Percentiles rank a stretch among this genome's conserved stretches.
Conservation (phyloP, 2,113 vertebrate species). For the Nerophis ophidion region DNA sequence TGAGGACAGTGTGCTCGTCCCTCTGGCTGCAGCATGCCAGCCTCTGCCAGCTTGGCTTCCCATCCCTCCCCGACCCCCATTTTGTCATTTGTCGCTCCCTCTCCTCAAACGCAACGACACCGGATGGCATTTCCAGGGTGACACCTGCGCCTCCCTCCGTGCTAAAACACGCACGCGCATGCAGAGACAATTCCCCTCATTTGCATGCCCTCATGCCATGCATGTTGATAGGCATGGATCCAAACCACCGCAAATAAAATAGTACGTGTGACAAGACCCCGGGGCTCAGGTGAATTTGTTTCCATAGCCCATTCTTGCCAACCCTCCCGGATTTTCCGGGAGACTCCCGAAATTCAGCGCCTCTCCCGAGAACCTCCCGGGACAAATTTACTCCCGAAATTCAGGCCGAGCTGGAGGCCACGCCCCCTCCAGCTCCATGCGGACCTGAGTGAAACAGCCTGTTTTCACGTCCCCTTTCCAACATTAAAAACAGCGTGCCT, state of each 20-base stretch:
- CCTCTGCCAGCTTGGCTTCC: constrained; percentile 39
- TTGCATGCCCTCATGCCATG: constrained; percentile 1
- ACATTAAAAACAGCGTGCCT: too few relatives aligned
- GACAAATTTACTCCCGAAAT: too few relatives aligned
- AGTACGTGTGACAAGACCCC: constrained; percentile 23
- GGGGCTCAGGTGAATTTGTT: constrained; percentile 39
- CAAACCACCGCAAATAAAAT: constrained; percentile 19
- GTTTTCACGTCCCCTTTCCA: too few relatives aligned
- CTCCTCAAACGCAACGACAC: constrained; percentile 21
- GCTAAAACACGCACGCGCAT: background rate
- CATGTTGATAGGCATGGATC: constrained; percentile 1
- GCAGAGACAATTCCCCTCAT: constrained; percentile 7
- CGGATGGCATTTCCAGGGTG: constrained; percentile 39
- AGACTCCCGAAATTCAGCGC: too few relatives aligned
- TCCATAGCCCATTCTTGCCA: constrained; percentile 35
- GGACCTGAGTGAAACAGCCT: too few relatives aligned
- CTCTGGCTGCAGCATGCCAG: constrained; percentile 30
- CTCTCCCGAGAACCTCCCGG: too few relatives aligned
- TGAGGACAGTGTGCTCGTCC: constrained; percentile 37
- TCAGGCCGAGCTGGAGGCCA: too few relatives aligned
- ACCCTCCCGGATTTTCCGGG: too few relatives aligned
- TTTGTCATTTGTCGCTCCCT: constrained; percentile 52
- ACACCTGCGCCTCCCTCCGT: constrained; percentile 37
- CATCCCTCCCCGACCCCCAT: constrained; percentile 40
- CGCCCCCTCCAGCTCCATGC: too few relatives aligned